A percentile compares a stretch with the other conserved stretches of the same genome.
These are phyloP conservation scores for Tetraodon nigroviridis DNA, from an alignment of 2,113 vertebrate species.

Conservation along the genomic window DNA sequence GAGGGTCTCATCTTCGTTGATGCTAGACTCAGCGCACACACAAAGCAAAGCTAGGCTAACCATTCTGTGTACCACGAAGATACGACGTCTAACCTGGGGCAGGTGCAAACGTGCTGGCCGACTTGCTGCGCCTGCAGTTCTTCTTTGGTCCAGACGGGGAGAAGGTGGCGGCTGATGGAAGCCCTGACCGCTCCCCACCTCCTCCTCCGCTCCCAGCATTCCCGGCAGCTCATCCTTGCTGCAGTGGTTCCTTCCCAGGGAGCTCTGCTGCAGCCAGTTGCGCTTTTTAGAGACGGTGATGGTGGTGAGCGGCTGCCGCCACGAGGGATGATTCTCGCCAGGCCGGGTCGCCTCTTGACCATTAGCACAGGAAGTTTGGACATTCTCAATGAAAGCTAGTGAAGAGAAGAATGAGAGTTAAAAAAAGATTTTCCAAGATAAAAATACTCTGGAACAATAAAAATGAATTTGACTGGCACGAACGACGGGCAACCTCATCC, in stretches of 20 bases:
- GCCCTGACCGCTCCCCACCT: conserved; percentile 29
- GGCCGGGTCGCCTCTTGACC: conserved; percentile 69
- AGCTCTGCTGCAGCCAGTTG: conserved; percentile 94
- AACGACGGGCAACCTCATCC: neutral
- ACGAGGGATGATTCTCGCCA: conserved; percentile 54
- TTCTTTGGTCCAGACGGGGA: conserved; percentile 60
- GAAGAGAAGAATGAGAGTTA: conserved; percentile 11
- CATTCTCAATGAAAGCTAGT: conserved; percentile 85
- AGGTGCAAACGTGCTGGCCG: conserved; percentile 21
- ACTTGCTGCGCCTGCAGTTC: conserved; percentile 26
- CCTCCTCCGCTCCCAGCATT: conserved; percentile 65
- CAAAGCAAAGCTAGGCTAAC: neutral
- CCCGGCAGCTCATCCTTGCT: conserved; percentile 66
- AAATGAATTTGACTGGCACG: neutral
- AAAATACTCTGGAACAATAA: neutral
- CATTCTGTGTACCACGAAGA: neutral
- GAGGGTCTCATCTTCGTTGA: no score
- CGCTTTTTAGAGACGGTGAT: conserved; percentile 98
- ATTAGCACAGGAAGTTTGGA: conserved; percentile 72
- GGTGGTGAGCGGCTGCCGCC: conserved; percentile 75
- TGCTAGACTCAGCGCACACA: no score
- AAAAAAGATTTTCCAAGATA: neutral
- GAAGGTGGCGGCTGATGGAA: conserved; percentile 48
- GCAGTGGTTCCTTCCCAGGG: conserved; percentile 55
- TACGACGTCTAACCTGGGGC: conserved; percentile 42